Evolutionary conservation across 2,797 vertebrate genomes (phyloP).

Genomic region (Channallabes apus): DNA sequence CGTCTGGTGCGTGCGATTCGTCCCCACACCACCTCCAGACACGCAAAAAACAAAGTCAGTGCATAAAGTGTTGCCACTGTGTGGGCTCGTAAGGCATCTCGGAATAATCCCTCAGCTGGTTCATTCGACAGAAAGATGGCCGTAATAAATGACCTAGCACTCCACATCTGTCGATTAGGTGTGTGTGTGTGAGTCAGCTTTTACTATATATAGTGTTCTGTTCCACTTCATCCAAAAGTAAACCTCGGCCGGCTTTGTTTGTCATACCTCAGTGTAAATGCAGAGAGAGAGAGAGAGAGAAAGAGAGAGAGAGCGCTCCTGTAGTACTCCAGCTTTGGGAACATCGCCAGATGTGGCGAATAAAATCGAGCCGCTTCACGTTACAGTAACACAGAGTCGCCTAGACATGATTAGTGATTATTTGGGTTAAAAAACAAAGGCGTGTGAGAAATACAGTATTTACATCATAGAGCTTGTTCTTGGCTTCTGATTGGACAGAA

Average conservation of each 20-base stretch:
- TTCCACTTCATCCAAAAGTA: conserved; percentile 43
- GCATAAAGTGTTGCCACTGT: conserved; percentile 19
- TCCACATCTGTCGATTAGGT: conserved; percentile 54
- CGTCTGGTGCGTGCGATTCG: neutral
- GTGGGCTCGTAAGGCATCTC: conserved; percentile 22
- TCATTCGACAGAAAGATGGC: conserved; percentile 47
- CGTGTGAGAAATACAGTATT: neutral
- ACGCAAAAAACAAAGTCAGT: neutral
- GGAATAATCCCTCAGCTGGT: conserved; percentile 39
- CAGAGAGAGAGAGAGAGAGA: neutral
- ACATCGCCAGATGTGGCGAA: conserved; percentile 48
- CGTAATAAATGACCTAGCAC: conserved; percentile 40
- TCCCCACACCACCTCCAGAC: conserved; percentile 18
- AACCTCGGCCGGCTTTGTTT: conserved; percentile 53
- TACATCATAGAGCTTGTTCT: neutral
- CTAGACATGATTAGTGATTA: conserved; percentile 33
- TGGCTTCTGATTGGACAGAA: neutral
- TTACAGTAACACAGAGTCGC: conserved; percentile 45
- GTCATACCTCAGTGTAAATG: conserved; percentile 56
- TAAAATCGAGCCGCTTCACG: conserved; percentile 49
- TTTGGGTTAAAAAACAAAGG: neutral
- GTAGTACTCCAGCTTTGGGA: conserved; percentile 42
- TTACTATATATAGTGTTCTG: conserved; percentile 57
- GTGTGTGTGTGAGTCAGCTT: conserved; percentile 43
- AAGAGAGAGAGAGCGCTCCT: conserved; percentile 16